Conservation (phyloP, 1,140 invertebrate genomes). For the Vanessa atalanta region DNA sequence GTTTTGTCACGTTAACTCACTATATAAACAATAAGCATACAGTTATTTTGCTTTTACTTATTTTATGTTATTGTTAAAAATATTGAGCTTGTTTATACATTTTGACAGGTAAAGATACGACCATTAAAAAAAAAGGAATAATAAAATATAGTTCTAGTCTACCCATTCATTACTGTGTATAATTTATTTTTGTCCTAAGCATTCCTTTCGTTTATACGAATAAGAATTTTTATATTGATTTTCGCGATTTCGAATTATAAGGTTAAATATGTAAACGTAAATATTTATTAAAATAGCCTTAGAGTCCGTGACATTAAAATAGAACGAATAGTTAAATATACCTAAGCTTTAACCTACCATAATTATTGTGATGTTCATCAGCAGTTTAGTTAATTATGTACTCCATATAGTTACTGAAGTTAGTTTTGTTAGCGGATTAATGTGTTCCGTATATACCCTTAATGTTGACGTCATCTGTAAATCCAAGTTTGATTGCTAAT, state of each 20-base stretch:
- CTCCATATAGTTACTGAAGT: conserved; percentile 23
- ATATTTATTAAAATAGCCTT: not conserved
- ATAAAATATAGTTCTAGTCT: no score
- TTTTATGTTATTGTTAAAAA: no score
- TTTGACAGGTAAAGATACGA: no score
- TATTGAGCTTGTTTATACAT: no score
- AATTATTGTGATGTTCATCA: conserved; percentile 19
- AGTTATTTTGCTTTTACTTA: not conserved
- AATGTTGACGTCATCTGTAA: conserved; percentile 42
- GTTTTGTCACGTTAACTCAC: conserved; percentile 11
- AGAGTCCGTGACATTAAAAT: not conserved
- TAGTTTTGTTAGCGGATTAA: conserved; percentile 28
- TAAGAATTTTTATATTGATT: no score
- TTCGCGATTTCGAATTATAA: no score
- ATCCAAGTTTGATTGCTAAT: conserved; percentile 57
- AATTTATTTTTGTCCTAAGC: no score
- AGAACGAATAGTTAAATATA: not conserved
- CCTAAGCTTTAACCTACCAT: conserved; percentile 8
- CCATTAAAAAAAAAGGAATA: no score
- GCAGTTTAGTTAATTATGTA: conserved; percentile 17
- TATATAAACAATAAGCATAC: not conserved
- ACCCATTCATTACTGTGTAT: no score
- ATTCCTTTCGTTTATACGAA: no score
- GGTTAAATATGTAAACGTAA: no score
- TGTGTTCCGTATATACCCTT: conserved; percentile 48